Percentiles rank a stretch among this genome's conserved stretches.
These are phyloP conservation scores for Torymus texanus DNA, from an alignment of 2,888 invertebrate genomes.

Conservation along the genomic window DNA sequence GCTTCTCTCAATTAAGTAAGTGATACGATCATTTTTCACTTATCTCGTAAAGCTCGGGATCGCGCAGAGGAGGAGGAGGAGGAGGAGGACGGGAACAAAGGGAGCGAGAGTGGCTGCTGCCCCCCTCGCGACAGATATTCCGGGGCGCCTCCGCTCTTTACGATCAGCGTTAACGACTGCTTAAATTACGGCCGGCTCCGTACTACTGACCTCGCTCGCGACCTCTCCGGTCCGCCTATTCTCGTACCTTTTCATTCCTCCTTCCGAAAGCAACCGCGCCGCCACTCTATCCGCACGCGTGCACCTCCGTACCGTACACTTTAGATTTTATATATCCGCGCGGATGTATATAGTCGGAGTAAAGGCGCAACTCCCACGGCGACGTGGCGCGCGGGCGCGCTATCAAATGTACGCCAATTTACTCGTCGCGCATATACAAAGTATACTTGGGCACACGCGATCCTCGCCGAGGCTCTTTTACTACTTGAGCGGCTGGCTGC, in stretches of 20 bases:
- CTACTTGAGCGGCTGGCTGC: background rate
- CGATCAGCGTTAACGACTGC: constrained; percentile 52
- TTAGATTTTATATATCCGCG: background rate
- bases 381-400: background rate
- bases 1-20: constrained; percentile 55
- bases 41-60: constrained; percentile 53
- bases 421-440: constrained; percentile 6
- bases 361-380: background rate
- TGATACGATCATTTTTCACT: constrained; percentile 58
- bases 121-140: constrained; percentile 26
- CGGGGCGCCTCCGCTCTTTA: constrained; percentile 49
- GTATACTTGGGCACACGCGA: background rate
- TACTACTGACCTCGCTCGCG: constrained; percentile 53
- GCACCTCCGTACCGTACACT: background rate
- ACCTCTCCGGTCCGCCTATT: constrained; percentile 32
- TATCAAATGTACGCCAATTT: constrained; percentile 19
- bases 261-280: constrained; percentile 4
- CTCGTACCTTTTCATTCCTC: constrained; percentile 10
- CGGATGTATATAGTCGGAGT: background rate
- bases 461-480: background rate
- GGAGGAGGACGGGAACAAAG: constrained; percentile 48
- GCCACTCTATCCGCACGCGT: no score
- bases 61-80: constrained; percentile 27
- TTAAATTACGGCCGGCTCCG: constrained; percentile 53
- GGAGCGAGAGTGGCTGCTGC: background rate